phyloP scores from a whole-genome alignment of 2,113 vertebrate genomes.

The Melospiza georgiana region DNA sequence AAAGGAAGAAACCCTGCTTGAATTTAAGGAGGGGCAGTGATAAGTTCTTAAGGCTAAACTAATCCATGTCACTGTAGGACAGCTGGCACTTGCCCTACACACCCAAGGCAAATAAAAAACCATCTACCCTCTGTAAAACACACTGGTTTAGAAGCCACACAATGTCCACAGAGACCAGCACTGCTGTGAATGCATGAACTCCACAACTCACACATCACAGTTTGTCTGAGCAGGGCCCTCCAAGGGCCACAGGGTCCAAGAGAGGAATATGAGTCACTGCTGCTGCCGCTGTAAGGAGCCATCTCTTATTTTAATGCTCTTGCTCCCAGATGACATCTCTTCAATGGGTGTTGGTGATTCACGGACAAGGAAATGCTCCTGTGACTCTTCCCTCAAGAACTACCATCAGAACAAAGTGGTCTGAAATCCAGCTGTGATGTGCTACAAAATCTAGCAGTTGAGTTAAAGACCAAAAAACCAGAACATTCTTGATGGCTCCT shows the following conservation, averaged over 20 bases:
- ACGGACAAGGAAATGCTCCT: neutral
- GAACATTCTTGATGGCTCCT: neutral
- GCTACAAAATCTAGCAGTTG: neutral
- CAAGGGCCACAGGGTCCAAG: rapidly evolving
- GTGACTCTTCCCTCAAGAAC: neutral
- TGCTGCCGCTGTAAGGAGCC: neutral
- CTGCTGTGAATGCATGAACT: neutral
- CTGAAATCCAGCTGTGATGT: neutral
- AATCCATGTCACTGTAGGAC: neutral
- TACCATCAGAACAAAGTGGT: neutral
- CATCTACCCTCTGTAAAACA: neutral
- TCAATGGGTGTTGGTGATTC: neutral
- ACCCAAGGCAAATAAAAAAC: neutral
- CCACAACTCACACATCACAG: neutral
- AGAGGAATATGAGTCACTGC: neutral
- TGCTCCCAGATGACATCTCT: neutral
- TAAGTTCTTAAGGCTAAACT: constrained; percentile 39
- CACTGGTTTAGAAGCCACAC: neutral
- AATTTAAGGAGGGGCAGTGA: constrained; percentile 50
- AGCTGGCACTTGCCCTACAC: neutral
- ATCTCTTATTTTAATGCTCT: neutral
- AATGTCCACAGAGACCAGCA: neutral
- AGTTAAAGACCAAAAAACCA: neutral
- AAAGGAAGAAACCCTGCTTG: constrained; percentile 34
- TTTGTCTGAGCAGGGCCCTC: neutral